Evolutionary conservation across 2,888 invertebrate species (phyloP), one percentile per base, ranked within the genome.

Genomic region (Neocrepidodera transversa): DNA sequence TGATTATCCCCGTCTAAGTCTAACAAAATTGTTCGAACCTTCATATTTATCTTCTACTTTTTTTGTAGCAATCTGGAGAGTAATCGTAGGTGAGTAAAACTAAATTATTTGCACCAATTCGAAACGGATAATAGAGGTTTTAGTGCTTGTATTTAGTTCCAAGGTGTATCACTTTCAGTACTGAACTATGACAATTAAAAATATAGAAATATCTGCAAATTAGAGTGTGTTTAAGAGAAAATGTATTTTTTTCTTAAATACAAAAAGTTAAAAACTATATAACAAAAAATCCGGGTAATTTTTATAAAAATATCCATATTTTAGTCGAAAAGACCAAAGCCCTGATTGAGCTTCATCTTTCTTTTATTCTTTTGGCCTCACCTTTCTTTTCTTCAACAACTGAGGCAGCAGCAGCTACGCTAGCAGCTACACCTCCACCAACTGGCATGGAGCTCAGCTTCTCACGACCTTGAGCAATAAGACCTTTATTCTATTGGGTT

Each of bases 401-500:
- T 6, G 30, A 4, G 32, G 81, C 83, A 36, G 83, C 82, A 63
- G 84, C 86, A 28, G 86, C 87, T 28, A 87, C 87, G 53, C 87
- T 87, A 3, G 88, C 87, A 47, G 85, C 87, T 49, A 86, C 89
- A 42, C 85, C 91, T 51, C 87, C 94, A 71, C 93, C 94, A 70
- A 93, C 95, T 28, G 97, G 97, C 88, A 98, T 93, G 4, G 95
- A 91, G 18, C 96, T 92, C 69, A 98, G 85, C 83, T 97, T 98
- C 79, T 91, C 91, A 66, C 91, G 90, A 56, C 96, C 96, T 93
- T 91, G 86, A 53, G 87, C 86, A 69, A 98, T 94, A 69, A 97
- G 82, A 72, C 95, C 92, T 36, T 95, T 28, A 28, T n/a, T n/a
- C n/a, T n/a, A n/a, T n/a, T n/a, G n/a, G n/a, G n/a, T n/a, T 98